Evolutionary conservation across 2,888 invertebrate species (phyloP).

Genomic region (Carpatolechia fugitivella): DNA sequence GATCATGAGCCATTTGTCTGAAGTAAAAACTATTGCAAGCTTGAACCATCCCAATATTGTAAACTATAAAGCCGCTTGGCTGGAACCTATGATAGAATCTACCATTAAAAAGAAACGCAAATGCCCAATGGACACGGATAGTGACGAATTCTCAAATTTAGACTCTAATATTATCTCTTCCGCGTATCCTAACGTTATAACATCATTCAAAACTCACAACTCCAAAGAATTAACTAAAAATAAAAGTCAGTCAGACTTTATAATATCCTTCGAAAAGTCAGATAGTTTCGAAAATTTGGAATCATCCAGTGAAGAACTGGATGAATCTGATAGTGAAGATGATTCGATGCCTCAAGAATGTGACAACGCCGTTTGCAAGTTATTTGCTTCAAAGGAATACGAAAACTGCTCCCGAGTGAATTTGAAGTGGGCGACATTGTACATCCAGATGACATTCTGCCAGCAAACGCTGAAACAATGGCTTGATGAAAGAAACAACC

Average conservation of each 20-base stretch:
- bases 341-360: conserved; percentile 37
- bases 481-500: conserved; percentile 82
- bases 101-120: conserved; percentile 53
- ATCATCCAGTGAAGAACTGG: conserved; percentile 43
- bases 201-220: conserved; percentile 71
- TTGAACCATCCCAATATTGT: conserved; percentile 90
- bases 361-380: conserved; percentile 58
- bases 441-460: conserved; percentile 92
- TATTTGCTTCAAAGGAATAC: conserved; percentile 45
- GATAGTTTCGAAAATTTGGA: conserved; percentile 48
- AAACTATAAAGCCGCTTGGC: conserved; percentile 90
- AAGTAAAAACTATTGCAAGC: conserved; percentile 89
- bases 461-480: conserved; percentile 87
- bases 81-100: conserved; percentile 82
- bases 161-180: conserved; percentile 50
- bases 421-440: conserved; percentile 84
- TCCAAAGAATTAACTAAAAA: conserved; percentile 61
- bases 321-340: conserved; percentile 53
- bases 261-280: conserved; percentile 59
- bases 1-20: conserved; percentile 83
- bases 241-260: conserved; percentile 61
- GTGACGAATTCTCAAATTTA: conserved; percentile 48
- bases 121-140: conserved; percentile 58
- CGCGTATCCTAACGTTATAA: conserved; percentile 60
- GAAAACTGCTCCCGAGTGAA: conserved; percentile 70